These are phyloP conservation scores for Dunckerocampus dactyliophorus DNA, from an alignment of 2,113 vertebrate species.

Conservation along the genomic window DNA sequence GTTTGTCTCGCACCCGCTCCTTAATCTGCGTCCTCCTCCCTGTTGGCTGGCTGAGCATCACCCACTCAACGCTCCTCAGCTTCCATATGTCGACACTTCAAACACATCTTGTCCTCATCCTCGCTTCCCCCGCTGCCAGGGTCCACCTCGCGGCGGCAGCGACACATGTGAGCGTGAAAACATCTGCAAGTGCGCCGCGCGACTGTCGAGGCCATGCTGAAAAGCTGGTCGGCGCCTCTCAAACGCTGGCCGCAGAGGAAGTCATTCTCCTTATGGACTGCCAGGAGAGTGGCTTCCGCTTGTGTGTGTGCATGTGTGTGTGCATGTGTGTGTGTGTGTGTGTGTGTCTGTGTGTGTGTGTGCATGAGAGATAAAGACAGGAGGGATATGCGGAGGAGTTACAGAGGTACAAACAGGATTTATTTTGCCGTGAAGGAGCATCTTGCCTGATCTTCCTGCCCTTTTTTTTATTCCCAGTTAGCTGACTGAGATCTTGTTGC, in stretches of 20 bases:
- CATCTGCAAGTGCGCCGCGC: constrained; percentile 48
- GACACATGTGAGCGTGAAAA: constrained; percentile 25
- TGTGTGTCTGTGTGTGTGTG: background rate
- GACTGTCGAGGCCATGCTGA: constrained; percentile 38
- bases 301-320: constrained; percentile 5
- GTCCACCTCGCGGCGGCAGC: constrained; percentile 27
- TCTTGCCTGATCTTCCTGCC: constrained; percentile 13
- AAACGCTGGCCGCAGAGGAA: constrained; percentile 46
- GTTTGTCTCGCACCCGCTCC: constrained; percentile 37
- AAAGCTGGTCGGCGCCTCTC: constrained; percentile 44
- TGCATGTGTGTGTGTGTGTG: background rate
- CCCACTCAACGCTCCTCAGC: constrained; percentile 50
- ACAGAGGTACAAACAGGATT: constrained; percentile 31
- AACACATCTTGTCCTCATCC: constrained; percentile 31
- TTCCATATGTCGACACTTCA: constrained; percentile 51
- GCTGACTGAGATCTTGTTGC: constrained; percentile 23
- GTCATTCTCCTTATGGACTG: constrained; percentile 50
- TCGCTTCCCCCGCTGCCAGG: constrained; percentile 19
- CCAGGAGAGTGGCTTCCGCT: constrained; percentile 26
- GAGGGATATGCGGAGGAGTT: constrained; percentile 30
- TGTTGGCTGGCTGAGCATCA: constrained; percentile 37
- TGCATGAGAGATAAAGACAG: background rate
- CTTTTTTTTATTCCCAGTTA: constrained; percentile 34
- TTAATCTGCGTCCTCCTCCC: constrained; percentile 39
- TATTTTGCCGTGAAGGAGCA: constrained; percentile 13